Evolutionary conservation across 2,888 invertebrate species (phyloP), one percentile per base, ranked within the genome.

Genomic region (Leptarthrus brevirostris): DNA sequence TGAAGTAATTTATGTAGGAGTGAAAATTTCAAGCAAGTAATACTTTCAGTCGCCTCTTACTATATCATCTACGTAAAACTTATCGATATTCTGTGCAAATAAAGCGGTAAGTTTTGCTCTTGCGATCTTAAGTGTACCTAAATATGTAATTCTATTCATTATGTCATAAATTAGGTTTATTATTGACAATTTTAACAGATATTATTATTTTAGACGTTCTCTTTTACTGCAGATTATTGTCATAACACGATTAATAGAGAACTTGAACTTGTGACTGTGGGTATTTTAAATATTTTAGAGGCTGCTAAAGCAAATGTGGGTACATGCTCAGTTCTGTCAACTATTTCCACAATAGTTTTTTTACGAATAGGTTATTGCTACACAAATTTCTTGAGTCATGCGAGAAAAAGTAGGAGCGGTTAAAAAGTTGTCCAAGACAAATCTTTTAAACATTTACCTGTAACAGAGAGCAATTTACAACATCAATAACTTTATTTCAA

Each of bases 371-470:
- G 3, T 40, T 40, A 12, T 12, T 12, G 40, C 40, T 64, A 64
- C 64, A 64, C 64, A 44, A 40, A 44, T 22, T 24, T 16, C 47
- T 24, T 44, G n/a, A 36, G 47, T n/a, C 8, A 24, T 24, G n/a
- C 20, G 36, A 8, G 30, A 30, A 6, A 6, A 64, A 47, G 44
- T 64, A 44, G 64, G 64, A 64, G 64, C 64, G 47, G 64, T 64
- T 64, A 61, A 44, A 22, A 64, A 64, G 44, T 64, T 64, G 47
- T 24, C 36, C 30, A 56, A 22, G 64, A 26, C 22, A 24, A 58
- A 47, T 64, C 24, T 24, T 1, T 64, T 64, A 47, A 44, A 14
- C 22, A 64, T 64, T 64, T 12, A 40, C n/a, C n/a, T n/a, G n/a
- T n/a, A n/a, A n/a, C n/a, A n/a, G n/a, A n/a, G n/a, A n/a, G n/a